phyloP scores from a whole-genome alignment of 2,888 invertebrate genomes.

The Sinhomidia bicolor region DNA sequence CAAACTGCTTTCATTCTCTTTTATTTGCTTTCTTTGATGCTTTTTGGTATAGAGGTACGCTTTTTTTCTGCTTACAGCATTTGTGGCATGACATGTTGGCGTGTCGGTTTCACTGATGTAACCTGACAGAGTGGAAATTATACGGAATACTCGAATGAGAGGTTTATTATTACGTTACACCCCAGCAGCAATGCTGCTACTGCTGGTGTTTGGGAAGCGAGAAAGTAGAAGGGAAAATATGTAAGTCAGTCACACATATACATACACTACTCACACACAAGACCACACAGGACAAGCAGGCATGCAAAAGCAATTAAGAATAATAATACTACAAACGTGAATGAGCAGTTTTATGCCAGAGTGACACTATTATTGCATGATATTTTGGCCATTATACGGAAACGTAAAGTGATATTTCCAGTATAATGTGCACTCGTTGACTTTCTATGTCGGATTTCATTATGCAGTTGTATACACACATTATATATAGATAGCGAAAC shows the following conservation, averaged over 20 bases:
- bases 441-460: slow-evolving; percentile 17
- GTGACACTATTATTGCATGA: neutral
- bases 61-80: neutral
- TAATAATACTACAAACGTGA: slow-evolving; percentile 46
- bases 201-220: neutral
- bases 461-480: neutral
- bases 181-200: neutral
- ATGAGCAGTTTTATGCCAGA: slow-evolving; percentile 10
- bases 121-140: slow-evolving; percentile 53
- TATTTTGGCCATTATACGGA: neutral
- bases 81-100: slow-evolving; percentile 35
- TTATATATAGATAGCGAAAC: too few relatives aligned
- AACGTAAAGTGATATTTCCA: neutral
- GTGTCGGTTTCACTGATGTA: slow-evolving; percentile 53
- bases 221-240: slow-evolving; percentile 32
- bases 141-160: slow-evolving; percentile 20
- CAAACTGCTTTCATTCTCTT: neutral
- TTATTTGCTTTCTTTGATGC: neutral
- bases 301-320: slow-evolving; percentile 48
- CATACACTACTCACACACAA: too few relatives aligned
- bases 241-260: slow-evolving; percentile 2
- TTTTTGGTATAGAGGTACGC: neutral
- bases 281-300: slow-evolving; percentile 57
- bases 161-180: slow-evolving; percentile 19
- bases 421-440: neutral